phyloP scores from a whole-genome alignment of 2,113 vertebrate genomes.

The Phyllopteryx taeniolatus region DNA sequence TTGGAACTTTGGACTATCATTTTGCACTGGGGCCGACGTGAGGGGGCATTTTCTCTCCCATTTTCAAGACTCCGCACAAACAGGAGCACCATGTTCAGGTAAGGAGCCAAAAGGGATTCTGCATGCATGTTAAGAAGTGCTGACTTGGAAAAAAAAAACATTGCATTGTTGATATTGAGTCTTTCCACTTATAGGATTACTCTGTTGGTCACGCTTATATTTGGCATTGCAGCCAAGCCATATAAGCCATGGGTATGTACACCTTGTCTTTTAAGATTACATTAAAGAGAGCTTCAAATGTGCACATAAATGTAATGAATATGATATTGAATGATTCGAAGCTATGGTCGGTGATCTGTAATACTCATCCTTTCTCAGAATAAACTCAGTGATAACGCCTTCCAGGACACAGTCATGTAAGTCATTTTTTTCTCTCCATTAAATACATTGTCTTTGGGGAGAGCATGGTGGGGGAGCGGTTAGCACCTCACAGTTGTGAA shows the following conservation, averaged over 20 bases:
- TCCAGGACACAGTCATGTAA: constrained; percentile 62
- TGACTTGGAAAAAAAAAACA: background rate
- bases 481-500: background rate
- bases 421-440: constrained; percentile 32
- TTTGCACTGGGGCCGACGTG: constrained; percentile 22
- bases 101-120: constrained; percentile 14
- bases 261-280: background rate
- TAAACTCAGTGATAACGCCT: constrained; percentile 32
- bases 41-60: constrained; percentile 1
- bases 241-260: constrained; percentile 62
- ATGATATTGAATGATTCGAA: constrained; percentile 1
- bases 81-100: constrained; percentile 67
- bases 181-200: constrained; percentile 50
- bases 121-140: background rate
- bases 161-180: constrained; percentile 4
- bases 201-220: constrained; percentile 54
- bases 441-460: background rate
- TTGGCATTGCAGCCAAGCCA: constrained; percentile 59
- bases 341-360: background rate
- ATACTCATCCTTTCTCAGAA: constrained; percentile 46
- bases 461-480: no score
- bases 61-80: constrained; percentile 2
- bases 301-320: background rate
- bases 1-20: constrained; percentile 58
- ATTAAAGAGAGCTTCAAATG: background rate